Evolutionary conservation across 2,888 invertebrate genomes (phyloP).

Genomic region (Sussaba pulchella): DNA sequence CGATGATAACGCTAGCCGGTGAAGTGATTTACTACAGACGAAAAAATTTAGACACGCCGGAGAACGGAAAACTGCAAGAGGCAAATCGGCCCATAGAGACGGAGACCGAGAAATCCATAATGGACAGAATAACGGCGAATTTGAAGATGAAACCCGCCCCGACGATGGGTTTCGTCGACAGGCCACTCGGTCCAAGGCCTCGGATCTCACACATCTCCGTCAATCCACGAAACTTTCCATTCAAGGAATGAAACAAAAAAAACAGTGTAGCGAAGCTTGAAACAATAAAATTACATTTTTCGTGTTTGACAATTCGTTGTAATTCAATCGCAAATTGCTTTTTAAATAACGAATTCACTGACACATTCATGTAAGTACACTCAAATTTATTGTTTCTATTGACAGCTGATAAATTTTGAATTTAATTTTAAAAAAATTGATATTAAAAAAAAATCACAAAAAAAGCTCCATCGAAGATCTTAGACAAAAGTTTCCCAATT

Average conservation of each 20-base stretch:
- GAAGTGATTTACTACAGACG: slow-evolving; percentile 91
- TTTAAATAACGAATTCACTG: too few relatives aligned
- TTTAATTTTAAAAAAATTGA: too few relatives aligned
- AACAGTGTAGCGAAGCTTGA: background rate
- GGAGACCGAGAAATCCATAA: slow-evolving; percentile 71
- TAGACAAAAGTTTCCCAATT: too few relatives aligned
- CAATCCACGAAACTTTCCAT: slow-evolving; percentile 82
- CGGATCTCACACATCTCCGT: slow-evolving; percentile 84
- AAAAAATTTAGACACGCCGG: slow-evolving; percentile 67
- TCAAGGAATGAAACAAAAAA: slow-evolving; percentile 79
- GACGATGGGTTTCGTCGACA: slow-evolving; percentile 75
- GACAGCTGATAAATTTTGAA: background rate
- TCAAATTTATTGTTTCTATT: too few relatives aligned
- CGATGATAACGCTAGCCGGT: slow-evolving; percentile 92
- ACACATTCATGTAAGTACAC: too few relatives aligned
- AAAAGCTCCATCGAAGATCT: slow-evolving; percentile 8
- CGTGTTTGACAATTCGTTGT: too few relatives aligned
- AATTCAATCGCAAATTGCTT: too few relatives aligned
- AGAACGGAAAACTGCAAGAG: slow-evolving; percentile 69
- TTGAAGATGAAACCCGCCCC: slow-evolving; percentile 81
- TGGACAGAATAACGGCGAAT: slow-evolving; percentile 76
- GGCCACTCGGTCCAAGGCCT: slow-evolving; percentile 74
- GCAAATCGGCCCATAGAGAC: slow-evolving; percentile 34
- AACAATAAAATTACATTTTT: slow-evolving; percentile 1
- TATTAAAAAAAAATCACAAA: too few relatives aligned